Base-by-base conservation (phyloP, 2,797 vertebrate genomes). In the Masticophis lateralis region DNA sequence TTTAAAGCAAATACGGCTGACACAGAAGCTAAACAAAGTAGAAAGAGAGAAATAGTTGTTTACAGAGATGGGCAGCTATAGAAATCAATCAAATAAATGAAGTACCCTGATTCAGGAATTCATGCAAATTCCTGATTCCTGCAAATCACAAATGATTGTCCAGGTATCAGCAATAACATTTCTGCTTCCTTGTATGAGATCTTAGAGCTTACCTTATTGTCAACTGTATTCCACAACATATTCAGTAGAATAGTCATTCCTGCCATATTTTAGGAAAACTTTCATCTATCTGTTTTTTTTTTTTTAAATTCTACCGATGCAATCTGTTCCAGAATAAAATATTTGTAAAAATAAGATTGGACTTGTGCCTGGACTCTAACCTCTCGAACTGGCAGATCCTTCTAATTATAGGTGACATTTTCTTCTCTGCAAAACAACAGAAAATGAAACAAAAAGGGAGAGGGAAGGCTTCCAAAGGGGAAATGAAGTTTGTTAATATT, bases 271-370 rank as follows among this genome's bases (percentile, higher is more conserved):
- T 86, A 91, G 28, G 91, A 16, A 32, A 87, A 51, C 22, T n/a
- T 91, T 91, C 22, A 55, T 55, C 13, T 25, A 27, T 16, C 10
- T 22, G 10, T 27, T 37, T 37, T 37, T 37, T 37, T 37, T 37
- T 37, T n/a, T n/a, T n/a, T n/a, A n/a, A 37, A 37, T 74, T 88
- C 32, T 59, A 86, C 88, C 87, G 92, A 90, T 79, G 37, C 1
- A 27, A 83, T 95, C 51, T 93, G 90, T 61, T 94, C 88, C 92
- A 95, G 96, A 96, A 96, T 95, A 94, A 95, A 96, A 94, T 61
- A 27, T 61, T 61, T 66, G 27, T 95, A 91, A 96, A 95, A 92
- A 96, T 96, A 95, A 95, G 92, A 96, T 95, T 93, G 95, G 95
- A 94, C 92, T 94, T 96, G 91, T 90, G 92, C 94, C 95, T 9